These are phyloP conservation scores for Protobothrops mucrosquamatus DNA, from an alignment of 2,113 vertebrate genomes.

Conservation along the genomic window DNA sequence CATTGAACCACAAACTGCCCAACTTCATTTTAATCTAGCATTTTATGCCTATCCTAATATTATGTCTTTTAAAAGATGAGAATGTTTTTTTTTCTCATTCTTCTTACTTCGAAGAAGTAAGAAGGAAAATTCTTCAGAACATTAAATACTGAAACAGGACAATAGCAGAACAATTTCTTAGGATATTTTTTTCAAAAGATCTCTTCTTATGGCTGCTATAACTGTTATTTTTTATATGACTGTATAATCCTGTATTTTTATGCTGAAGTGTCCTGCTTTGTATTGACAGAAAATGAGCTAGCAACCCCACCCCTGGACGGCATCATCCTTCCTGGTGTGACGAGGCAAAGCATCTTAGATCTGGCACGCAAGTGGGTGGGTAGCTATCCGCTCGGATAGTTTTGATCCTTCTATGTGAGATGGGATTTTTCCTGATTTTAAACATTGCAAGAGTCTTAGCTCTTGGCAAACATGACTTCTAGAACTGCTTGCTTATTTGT, in stretches of 20 bases:
- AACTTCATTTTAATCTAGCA: background rate
- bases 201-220: background rate
- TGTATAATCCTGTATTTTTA: constrained; percentile 2
- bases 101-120: background rate
- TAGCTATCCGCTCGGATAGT: constrained; percentile 13
- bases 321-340: constrained; percentile 87
- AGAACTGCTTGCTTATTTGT: background rate
- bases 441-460: background rate
- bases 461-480: background rate
- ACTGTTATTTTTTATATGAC: background rate
- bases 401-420: background rate
- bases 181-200: background rate
- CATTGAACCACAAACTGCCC: background rate
- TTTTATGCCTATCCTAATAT: background rate
- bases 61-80: background rate
- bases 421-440: background rate
- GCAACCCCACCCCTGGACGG: constrained; percentile 89
- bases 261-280: background rate
- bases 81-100: background rate
- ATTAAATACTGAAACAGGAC: background rate
- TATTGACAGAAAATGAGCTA: constrained; percentile 81
- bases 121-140: background rate
- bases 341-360: constrained; percentile 84
- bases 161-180: background rate
- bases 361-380: constrained; percentile 80